Conservation (phyloP, 2,797 vertebrate genomes). For the Megalops cyprinoides region DNA sequence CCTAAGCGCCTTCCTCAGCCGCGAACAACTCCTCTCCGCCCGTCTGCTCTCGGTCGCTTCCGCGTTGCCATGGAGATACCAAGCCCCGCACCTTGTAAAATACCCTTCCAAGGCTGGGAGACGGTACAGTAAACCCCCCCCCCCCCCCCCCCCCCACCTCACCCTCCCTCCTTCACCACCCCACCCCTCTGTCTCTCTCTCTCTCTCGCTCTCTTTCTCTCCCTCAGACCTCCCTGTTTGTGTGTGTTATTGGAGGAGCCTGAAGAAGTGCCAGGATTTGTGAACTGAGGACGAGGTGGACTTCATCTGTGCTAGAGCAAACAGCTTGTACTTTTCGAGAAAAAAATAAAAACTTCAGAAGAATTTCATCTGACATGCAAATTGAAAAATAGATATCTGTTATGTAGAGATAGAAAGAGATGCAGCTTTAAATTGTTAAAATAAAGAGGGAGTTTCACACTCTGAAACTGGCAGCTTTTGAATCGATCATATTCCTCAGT, state of each 20-base stretch:
- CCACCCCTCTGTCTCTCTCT: too few relatives aligned
- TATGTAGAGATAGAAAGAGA: slow-evolving; percentile 35
- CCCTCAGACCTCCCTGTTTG: slow-evolving; percentile 62
- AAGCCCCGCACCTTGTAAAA: slow-evolving; percentile 80
- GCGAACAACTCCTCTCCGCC: slow-evolving; percentile 33
- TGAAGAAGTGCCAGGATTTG: slow-evolving; percentile 37
- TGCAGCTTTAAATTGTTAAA: slow-evolving; percentile 23
- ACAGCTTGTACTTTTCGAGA: slow-evolving; percentile 58
- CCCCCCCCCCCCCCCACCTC: slow-evolving; percentile 24
- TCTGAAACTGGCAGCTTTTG: neutral
- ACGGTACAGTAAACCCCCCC: slow-evolving; percentile 70
- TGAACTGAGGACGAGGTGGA: slow-evolving; percentile 45
- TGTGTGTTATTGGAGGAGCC: slow-evolving; percentile 62
- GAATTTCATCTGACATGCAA: slow-evolving; percentile 54
- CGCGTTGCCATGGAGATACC: slow-evolving; percentile 79
- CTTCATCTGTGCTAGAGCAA: slow-evolving; percentile 58
- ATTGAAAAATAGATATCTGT: slow-evolving; percentile 49
- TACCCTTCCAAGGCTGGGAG: slow-evolving; percentile 67
- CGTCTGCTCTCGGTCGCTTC: slow-evolving; percentile 62
- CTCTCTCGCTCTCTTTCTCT: too few relatives aligned
- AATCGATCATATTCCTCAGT: neutral
- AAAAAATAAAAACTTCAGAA: slow-evolving; percentile 49
- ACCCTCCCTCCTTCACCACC: too few relatives aligned
- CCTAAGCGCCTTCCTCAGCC: slow-evolving; percentile 46
- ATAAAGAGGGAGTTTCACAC: neutral